A percentile compares a stretch with the other conserved stretches of the same genome.
Conservation (phyloP, 2,888 invertebrate species). For the Campoletis raptor region DNA sequence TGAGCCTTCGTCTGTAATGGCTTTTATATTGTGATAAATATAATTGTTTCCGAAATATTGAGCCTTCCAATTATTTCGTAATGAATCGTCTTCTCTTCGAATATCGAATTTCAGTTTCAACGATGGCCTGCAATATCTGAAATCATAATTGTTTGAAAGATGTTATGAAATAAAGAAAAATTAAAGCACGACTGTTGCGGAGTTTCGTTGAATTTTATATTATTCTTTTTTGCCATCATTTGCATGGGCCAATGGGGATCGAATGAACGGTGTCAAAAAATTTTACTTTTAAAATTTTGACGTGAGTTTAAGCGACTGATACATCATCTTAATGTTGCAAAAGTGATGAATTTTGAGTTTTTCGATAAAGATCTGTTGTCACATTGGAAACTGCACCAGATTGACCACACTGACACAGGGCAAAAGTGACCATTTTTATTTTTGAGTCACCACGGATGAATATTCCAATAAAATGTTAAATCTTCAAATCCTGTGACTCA, state of each 20-base stretch:
- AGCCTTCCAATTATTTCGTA: slow-evolving; percentile 62
- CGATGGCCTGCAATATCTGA: background rate
- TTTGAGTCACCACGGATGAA: slow-evolving; percentile 51
- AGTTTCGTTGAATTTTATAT: too few relatives aligned
- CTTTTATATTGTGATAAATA: slow-evolving; percentile 66
- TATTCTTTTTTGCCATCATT: too few relatives aligned
- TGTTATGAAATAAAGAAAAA: too few relatives aligned
- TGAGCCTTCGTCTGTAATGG: slow-evolving; percentile 38
- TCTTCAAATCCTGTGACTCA: slow-evolving; percentile 40
- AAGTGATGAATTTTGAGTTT: background rate
- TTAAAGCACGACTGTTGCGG: too few relatives aligned
- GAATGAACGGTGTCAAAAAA: too few relatives aligned
- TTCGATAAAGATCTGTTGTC: slow-evolving; percentile 19
- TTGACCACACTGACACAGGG: slow-evolving; percentile 46
- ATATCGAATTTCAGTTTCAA: background rate
- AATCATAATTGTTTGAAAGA: background rate
- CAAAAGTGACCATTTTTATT: slow-evolving; percentile 56
- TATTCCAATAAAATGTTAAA: slow-evolving; percentile 7
- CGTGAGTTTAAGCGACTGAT: too few relatives aligned
- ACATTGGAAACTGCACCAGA: slow-evolving; percentile 58
- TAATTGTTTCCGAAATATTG: slow-evolving; percentile 45
- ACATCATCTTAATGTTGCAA: background rate
- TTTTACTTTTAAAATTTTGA: too few relatives aligned
- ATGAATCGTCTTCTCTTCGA: background rate
- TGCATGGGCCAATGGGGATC: too few relatives aligned